Conservation (phyloP, 2,888 invertebrate species). For the Sialis fuliginosa region DNA sequence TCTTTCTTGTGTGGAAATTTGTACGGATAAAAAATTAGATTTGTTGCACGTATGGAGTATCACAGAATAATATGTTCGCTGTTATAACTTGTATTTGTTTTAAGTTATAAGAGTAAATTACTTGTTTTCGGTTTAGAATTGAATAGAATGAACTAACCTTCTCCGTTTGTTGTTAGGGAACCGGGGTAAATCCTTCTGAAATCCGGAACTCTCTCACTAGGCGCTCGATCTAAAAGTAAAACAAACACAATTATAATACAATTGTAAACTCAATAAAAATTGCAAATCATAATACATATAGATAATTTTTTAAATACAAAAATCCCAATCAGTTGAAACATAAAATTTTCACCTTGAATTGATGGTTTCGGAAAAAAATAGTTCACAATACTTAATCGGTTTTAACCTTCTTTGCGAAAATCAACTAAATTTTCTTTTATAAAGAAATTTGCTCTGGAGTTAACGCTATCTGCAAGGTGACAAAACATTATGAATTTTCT, state of each 20-base stretch:
- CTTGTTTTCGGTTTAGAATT: no score
- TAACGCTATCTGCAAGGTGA: no score
- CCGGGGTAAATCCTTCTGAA: constrained; percentile 48
- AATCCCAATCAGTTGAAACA: no score
- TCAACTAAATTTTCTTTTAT: no score
- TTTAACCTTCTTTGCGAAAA: neutral
- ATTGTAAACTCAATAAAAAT: neutral
- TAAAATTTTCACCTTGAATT: no score
- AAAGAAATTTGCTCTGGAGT: no score
- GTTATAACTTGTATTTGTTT: neutral
- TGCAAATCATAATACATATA: neutral
- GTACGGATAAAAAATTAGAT: no score
- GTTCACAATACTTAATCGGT: neutral
- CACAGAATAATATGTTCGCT: no score
- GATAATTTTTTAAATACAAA: neutral
- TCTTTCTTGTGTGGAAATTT: no score
- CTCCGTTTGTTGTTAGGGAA: constrained; percentile 68
- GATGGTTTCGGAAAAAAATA: no score
- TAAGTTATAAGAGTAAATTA: neutral
- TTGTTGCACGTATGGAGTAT: no score
- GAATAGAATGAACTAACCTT: constrained; percentile 39
- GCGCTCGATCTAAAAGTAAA: constrained; percentile 39
- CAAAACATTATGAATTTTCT: no score
- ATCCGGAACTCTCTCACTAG: constrained; percentile 43
- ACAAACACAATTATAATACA: constrained; percentile 9